Base-by-base conservation (phyloP, 2,888 invertebrate genomes). In the Gnatocerus cornutus region DNA sequence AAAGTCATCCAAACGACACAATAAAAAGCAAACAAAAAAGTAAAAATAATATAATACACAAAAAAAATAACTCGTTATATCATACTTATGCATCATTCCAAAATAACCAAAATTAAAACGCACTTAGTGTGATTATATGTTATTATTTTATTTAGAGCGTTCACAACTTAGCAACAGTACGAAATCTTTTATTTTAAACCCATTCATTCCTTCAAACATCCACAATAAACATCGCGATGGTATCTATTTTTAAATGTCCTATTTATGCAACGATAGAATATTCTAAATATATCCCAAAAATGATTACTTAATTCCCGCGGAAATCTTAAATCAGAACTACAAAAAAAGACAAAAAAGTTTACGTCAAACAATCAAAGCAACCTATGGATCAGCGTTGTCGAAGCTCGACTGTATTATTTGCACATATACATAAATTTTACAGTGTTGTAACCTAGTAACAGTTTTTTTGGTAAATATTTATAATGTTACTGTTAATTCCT, bases 241-340 rank as follows among this genome's bases (percentile, higher is more conserved):
- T 13, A 13, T 46, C 50, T 50, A 50, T 50, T 50, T 50, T 3
- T 27, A 10, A 10, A 29, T 27, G 10, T 13, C 7, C 53, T 53
- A 53, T 53, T 37, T 53, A 53, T 37, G 30, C 6, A 50, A 29
- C n/a, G 27, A 50, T 50, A n/a, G 12, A 50, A 50, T 16, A 10
- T n/a, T 14, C 30, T 50, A 50, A 50, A 29, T 16, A 50, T 50
- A 50, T 27, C 8, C 29, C 7, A 29, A 50, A 46, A 13, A 46
- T 46, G 46, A 33, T 33, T 1, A n/a, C 7, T 9, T 33, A 7
- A 33, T 7, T 33, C 4, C 1, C 21, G 21, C 21, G 4, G 21
- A 21, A 21, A 1, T 21, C 21, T n/a, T n/a, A n/a, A 21, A 21
- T 21, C 1, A 21, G 4, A 21, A 21, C 4, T 4, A 21, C 21